Evolutionary conservation across 2,113 vertebrate genomes (phyloP), one percentile per base, ranked within the genome.

Genomic region (Catharus fuscescens): DNA sequence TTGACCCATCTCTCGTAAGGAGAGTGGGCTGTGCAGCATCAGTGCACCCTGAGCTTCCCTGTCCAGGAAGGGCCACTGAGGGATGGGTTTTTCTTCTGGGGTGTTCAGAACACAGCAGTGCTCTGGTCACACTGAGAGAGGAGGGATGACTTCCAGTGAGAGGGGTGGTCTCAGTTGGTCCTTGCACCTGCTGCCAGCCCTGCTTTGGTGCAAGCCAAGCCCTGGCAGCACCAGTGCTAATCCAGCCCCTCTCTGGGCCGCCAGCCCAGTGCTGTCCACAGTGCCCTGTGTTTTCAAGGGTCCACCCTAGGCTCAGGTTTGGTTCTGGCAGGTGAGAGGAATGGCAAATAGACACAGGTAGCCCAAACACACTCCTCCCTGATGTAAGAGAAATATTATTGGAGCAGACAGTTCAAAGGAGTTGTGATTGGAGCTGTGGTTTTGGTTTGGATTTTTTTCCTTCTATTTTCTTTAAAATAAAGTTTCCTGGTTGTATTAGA

Each of bases 251-350:
- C 20, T 18, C 20, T 17, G n/a, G 57, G 45, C 65, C 25, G 12
- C 66, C 0, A 0, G 9, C 28, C 10, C 0, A 0, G 31, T 1
- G 2, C 25, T 3, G 2, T 66, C 45, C 0, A 0, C 23, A 14
- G n/a, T 23, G 18, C 50, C 79, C 18, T 0, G 0, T n/a, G 18
- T 72, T 82, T 84, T 45, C 62, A 53, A 54, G 57, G 62, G 29
- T 95, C 50, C 47, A 53, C 42, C 61, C 38, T 28, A 34, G 45
- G 28, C 54, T 71, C 47, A n/a, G 19, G 50, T 56, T 82, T 5
- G 4, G 40, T 86, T 94, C 54, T 82, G 60, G 62, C 69, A 84
- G 60, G 44, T 24, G 34, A 74, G n/a, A 76, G 45, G 66, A 80
- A 59, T 1, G 6, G 36, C 32, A 82, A 52, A 80, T 42, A 86